Base-by-base conservation (phyloP, 2,797 vertebrate species). In the Lates japonicus region DNA sequence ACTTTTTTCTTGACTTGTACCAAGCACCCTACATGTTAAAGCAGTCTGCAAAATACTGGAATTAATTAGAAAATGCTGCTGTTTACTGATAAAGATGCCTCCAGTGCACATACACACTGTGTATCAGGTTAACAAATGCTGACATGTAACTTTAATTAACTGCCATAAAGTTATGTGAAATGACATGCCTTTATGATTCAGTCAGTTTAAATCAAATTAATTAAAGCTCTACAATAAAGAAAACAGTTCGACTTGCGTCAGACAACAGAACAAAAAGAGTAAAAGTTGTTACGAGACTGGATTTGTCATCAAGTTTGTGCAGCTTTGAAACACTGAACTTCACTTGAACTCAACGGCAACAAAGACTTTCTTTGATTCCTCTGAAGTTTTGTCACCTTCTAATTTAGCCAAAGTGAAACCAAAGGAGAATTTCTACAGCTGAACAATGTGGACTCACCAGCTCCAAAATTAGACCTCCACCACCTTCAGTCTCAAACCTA, bases 381-480 rank as follows among this genome's bases (percentile, higher is more conserved):
- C 20, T 49, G 33, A 64, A 12, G 13, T 76, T 54, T 22, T 62
- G 5, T 31, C 20, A 1, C 0, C 25, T 46, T 46, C 67, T 59
- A 46, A 70, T 76, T 71, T 14, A 78, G 65, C 54, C n/a, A 0
- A 9, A 66, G 42, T 12, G 17, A 69, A 70, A 51, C 25, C 9
- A 48, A 8, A 4, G 12, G 29, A 71, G 68, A 59, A 22, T 59
- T 37, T 39, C 20, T 35, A 10, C 62, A 33, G 58, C 25, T 20
- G 25, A 59, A 76, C 48, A 70, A 54, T 2, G 20, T 79, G 13
- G 44, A 69, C 51, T 72, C 42, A 67, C 3, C 0, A 58, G 67
- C 70, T 72, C 59, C 39, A 25, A 77, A 84, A 82, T 79, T 41
- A 84, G 70, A 74, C 76, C 59, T 63, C 70, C 51, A n/a, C 33